Percentiles rank a stretch among this genome's conserved stretches.
These are phyloP conservation scores for Panopea generosa DNA, from an alignment of 2,888 invertebrate species.

Conservation along the genomic window DNA sequence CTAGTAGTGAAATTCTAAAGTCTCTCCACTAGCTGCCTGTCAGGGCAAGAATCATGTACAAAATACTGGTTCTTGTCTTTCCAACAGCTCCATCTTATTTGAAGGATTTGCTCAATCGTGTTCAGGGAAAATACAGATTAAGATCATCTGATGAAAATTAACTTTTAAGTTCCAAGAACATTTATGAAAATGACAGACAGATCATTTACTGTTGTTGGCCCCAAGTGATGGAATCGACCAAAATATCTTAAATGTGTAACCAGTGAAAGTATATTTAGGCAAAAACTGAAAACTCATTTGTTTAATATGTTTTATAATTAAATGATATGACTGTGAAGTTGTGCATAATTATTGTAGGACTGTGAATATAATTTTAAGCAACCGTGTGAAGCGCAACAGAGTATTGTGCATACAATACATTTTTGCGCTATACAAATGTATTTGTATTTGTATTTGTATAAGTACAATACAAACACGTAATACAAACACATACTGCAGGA, in stretches of 20 bases:
- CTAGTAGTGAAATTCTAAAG: slow-evolving; percentile 21
- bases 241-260: no score
- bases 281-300: no score
- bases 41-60: slow-evolving; percentile 31
- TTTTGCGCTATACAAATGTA: slow-evolving; percentile 4
- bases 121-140: slow-evolving; percentile 15
- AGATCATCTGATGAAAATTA: background rate
- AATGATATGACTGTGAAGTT: background rate
- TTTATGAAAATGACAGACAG: no score
- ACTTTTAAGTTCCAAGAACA: no score
- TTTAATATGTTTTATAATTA: no score
- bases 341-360: background rate
- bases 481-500: no score
- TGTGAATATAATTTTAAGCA: background rate
- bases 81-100: background rate
- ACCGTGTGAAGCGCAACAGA: slow-evolving; percentile 1
- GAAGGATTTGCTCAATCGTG: slow-evolving; percentile 5
- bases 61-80: slow-evolving; percentile 32
- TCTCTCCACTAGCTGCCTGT: slow-evolving; percentile 43
- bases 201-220: no score
- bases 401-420: background rate
- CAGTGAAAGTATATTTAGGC: no score
- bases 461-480: no score
- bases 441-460: slow-evolving; percentile 1
- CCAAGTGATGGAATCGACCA: no score